Base-by-base conservation (phyloP, 2,797 vertebrate genomes). In the Chaunax sp. region DNA sequence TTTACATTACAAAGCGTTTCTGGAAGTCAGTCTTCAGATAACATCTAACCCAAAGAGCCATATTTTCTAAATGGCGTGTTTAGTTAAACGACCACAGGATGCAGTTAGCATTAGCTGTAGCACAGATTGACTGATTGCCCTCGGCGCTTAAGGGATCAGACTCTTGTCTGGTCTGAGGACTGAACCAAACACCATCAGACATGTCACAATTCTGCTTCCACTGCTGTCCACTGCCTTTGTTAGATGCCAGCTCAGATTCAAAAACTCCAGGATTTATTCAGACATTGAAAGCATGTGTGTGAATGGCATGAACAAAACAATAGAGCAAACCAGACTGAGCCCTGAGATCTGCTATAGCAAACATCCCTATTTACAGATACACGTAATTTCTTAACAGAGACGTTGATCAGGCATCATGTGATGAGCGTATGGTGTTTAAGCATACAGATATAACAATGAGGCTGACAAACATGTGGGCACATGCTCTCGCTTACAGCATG, bases 81-180 rank as follows among this genome's bases (percentile, higher is more conserved):
- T 69, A 54, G 38, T 54, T 67, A 78, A 89, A 91, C 82, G 77
- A 80, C 63, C 65, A 83, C 75, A 84, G 84, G 83, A 89, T 86
- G 80, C 77, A 80, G 75, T 84, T 81, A 85, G 75, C 80, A 78
- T 82, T 85, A 87, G 87, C 77, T 73, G 22, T 8, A 74, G 56
- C 43, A 67, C 77, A 83, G 68, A 72, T 69, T 56, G 82, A 70
- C 77, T 79, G 83, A 89, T 80, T 76, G 75, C 63, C 63, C 22
- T 1, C 10, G 72, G 72, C 58, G 9, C 82, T 72, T 30, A 18
- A 59, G 55, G 69, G 66, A 75, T 78, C 68, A 52, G 50, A 19
- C 62, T 70, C 59, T 61, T 55, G 65, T 85, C 81, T 82, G 49
- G 43, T 37, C 68, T 75, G 77, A 77, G 12, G 15, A 33, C 70